A percentile compares a stretch with the other conserved stretches of the same genome.
phyloP scores from a whole-genome alignment of 2,888 invertebrate genomes.

The Quadriops clusia region DNA sequence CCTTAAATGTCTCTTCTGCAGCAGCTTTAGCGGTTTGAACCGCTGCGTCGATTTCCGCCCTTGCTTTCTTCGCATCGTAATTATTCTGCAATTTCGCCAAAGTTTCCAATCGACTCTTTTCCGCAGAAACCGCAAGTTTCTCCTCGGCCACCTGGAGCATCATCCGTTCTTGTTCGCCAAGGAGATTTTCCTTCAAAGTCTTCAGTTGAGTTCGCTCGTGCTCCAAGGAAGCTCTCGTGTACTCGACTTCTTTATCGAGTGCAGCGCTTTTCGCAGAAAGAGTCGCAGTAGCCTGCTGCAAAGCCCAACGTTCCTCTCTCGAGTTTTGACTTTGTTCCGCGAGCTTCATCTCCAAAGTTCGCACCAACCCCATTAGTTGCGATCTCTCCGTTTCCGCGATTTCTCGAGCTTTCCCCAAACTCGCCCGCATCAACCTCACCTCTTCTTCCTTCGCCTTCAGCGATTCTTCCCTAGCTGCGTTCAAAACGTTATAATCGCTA shows the following conservation, averaged over 20 bases:
- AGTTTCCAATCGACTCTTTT: conserved; percentile 32
- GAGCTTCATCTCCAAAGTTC: conserved; percentile 44
- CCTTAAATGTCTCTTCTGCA: conserved; percentile 29
- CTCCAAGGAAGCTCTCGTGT: conserved; percentile 43
- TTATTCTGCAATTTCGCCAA: conserved; percentile 28
- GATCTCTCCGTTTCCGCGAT: conserved; percentile 44
- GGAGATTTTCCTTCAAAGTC: conserved; percentile 42
- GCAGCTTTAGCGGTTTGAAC: conserved; percentile 35
- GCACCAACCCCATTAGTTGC: conserved; percentile 42
- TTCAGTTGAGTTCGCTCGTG: conserved; percentile 49
- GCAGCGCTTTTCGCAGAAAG: conserved; percentile 50
- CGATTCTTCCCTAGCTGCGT: conserved; percentile 38
- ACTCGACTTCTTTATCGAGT: conserved; percentile 48
- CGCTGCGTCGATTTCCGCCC: conserved; percentile 34
- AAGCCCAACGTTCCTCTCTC: conserved; percentile 33
- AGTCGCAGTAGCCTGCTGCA: conserved; percentile 49
- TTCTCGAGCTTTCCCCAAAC: conserved; percentile 44
- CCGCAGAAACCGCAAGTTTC: conserved; percentile 37
- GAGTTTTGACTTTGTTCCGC: conserved; percentile 45
- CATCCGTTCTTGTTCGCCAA: conserved; percentile 47
- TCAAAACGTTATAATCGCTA: conserved; percentile 35
- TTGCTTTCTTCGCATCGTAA: conserved; percentile 29
- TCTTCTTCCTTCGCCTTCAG: conserved; percentile 44
- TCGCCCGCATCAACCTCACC: conserved; percentile 42
- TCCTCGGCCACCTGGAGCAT: conserved; percentile 48